Evolutionary conservation across 1,140 invertebrate species (phyloP), one percentile per base, ranked within the genome.

Genomic region (Neotoxoptera formosana): DNA sequence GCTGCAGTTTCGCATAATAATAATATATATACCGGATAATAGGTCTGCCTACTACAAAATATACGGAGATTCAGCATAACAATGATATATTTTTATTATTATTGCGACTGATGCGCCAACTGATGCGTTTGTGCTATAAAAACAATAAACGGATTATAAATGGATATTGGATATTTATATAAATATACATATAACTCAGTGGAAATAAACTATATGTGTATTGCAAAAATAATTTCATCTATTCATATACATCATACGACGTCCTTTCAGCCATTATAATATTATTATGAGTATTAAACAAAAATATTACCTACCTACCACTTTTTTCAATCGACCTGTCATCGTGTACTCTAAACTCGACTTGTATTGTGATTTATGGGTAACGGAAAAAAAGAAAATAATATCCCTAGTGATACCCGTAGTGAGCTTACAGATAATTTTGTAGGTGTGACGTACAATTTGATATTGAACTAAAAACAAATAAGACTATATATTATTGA

Each of bases 131-230:
- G 23, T 45, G 83, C 36, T 45, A 25, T 30, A 84, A 84, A 84
- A 84, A 84, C 83, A 23, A 84, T 84, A 84, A 45, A 45, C 23
- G 41, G 21, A 84, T 84, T 84, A 67, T 67, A n/a, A 67, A 67
- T n/a, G 60, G 60, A 67, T 67, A 67, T 67, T 67, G 60, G 30
- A 67, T 67, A 67, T 67, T n/a, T 67, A n/a, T 67, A 17, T 67
- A 67, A 67, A 83, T 83, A 36, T 23, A 81, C 17, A 67, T 67
- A 30, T 67, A 7, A 67, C 30, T 67, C n/a, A 25, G 8, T 60
- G 56, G 0, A 11, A 30, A 67, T 17, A 67, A 30, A 6, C 14
- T n/a, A 67, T 67, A n/a, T n/a, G 25, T 67, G 30, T n/a, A 3
- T n/a, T n/a, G 60, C 11, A n/a, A 67, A 67, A 67, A 67, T n/a